Conservation (phyloP, 2,113 vertebrate species). For the Callionymus lyra region DNA sequence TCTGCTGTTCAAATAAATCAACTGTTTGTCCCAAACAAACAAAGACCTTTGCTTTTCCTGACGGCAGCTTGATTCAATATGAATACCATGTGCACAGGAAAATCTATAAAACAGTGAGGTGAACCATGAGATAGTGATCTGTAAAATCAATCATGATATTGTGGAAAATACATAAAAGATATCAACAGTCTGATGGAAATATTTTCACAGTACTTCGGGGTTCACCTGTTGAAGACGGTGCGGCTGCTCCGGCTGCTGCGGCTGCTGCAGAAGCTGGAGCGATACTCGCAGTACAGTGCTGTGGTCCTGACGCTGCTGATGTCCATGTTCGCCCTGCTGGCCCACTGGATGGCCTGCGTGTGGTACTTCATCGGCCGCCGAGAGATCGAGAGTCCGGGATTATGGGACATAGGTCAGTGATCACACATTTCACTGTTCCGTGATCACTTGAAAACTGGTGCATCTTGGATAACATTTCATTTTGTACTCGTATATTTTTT, state of each 20-base stretch:
- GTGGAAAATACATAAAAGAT: no score
- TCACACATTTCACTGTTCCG: background rate
- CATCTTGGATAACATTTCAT: background rate
- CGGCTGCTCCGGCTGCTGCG: conserved; percentile 68
- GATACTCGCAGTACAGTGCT: conserved; percentile 75
- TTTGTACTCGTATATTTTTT: no score
- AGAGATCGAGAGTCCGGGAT: conserved; percentile 64
- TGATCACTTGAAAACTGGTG: no score
- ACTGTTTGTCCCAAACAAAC: no score
- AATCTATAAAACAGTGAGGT: no score
- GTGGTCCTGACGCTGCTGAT: conserved; percentile 76
- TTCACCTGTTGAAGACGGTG: conserved; percentile 75
- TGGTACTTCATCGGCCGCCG: conserved; percentile 73
- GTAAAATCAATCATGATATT: no score
- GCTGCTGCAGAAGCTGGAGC: conserved; percentile 75
- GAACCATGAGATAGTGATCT: no score
- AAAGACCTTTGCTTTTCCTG: background rate
- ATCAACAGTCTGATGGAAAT: no score
- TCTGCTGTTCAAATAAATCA: no score
- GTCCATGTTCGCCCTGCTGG: conserved; percentile 76
- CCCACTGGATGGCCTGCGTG: conserved; percentile 78
- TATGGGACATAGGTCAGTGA: conserved; percentile 70
- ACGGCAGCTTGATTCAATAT: background rate
- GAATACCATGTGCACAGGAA: background rate
- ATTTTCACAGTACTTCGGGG: conserved; percentile 66